These are phyloP conservation scores for Cichladusa arquata DNA, from an alignment of 2,113 vertebrate genomes.

Conservation along the genomic window DNA sequence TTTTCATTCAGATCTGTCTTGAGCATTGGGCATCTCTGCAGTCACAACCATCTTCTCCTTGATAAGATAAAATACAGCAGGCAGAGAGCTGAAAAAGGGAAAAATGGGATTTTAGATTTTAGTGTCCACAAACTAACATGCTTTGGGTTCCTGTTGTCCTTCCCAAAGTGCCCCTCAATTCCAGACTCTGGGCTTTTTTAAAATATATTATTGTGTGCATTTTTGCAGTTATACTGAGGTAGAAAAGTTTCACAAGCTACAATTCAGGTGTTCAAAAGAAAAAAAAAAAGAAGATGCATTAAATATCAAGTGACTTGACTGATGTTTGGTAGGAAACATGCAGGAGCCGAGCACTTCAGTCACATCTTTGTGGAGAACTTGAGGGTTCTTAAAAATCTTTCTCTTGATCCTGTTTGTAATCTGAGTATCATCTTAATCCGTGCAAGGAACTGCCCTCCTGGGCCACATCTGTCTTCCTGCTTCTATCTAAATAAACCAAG, in stretches of 20 bases:
- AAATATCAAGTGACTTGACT: neutral
- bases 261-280: neutral
- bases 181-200: neutral
- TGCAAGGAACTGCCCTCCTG: neutral
- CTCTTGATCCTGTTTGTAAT: neutral
- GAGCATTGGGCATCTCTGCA: neutral
- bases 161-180: neutral
- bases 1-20: neutral
- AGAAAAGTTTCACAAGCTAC: neutral
- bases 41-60: neutral
- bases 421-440: neutral
- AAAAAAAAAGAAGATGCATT: accelerated
- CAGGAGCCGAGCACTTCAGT: neutral
- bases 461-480: neutral
- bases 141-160: neutral
- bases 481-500: neutral
- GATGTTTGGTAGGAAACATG: neutral
- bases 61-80: neutral
- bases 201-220: neutral
- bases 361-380: neutral
- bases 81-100: neutral
- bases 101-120: neutral
- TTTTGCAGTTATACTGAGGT: neutral
- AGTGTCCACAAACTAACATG: neutral
- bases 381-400: neutral